These are phyloP conservation scores for Catharus ustulatus DNA, from an alignment of 2,797 vertebrate species.

Conservation along the genomic window DNA sequence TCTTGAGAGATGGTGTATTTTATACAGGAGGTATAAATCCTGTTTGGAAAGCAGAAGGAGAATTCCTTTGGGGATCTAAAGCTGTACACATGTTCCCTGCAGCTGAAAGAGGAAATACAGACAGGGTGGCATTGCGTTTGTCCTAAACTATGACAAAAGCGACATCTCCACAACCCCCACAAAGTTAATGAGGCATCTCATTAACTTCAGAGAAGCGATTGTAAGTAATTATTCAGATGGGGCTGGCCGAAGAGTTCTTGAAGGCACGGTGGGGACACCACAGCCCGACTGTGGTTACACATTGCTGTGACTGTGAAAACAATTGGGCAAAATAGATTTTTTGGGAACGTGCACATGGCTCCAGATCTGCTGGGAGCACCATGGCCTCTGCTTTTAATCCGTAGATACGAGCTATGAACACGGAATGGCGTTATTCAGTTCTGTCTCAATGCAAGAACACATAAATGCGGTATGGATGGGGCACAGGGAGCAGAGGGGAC, in stretches of 20 bases:
- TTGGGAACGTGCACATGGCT: background rate
- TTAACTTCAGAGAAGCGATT: background rate
- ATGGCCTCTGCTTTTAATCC: background rate
- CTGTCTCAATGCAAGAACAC: background rate
- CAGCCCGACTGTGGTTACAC: rapidly evolving
- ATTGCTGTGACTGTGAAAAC: rapidly evolving
- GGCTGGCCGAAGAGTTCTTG: no score
- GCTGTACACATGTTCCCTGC: rapidly evolving
- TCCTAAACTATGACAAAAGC: background rate
- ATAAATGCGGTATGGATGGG: rapidly evolving
- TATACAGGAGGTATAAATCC: background rate
- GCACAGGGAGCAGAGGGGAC: rapidly evolving
- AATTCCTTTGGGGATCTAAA: background rate
- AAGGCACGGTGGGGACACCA: rapidly evolving
- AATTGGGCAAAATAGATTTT: background rate
- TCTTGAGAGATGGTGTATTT: background rate
- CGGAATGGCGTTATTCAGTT: rapidly evolving
- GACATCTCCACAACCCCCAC: background rate
- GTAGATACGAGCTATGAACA: rapidly evolving
- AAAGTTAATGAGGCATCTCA: background rate
- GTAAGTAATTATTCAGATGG: background rate
- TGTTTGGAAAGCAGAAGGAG: background rate
- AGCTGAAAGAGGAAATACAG: background rate
- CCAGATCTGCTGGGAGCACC: background rate
- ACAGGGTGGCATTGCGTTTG: rapidly evolving